Evolutionary conservation across 2,888 invertebrate species (phyloP).

Genomic region (Cremastinae sp.): DNA sequence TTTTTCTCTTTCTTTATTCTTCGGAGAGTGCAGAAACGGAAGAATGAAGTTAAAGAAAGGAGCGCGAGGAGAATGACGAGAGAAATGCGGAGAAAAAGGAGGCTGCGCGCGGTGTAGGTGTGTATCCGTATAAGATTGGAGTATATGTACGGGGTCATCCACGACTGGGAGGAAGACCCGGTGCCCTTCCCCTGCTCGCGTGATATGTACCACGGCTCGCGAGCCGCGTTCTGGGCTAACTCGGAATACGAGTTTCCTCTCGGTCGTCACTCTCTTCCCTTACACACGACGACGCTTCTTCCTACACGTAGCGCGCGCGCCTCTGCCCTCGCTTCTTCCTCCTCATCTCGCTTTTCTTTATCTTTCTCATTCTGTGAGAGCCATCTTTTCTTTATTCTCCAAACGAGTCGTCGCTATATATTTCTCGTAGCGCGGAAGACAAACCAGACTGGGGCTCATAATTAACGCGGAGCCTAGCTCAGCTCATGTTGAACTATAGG

Average conservation of each 20-base stretch:
- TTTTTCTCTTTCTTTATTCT: too few relatives aligned
- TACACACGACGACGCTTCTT: conserved; percentile 10
- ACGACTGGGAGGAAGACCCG: conserved; percentile 42
- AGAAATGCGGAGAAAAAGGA: conserved; percentile 43
- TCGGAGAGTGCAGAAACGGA: too few relatives aligned
- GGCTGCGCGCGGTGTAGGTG: conserved; percentile 39
- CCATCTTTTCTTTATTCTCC: conserved; percentile 32
- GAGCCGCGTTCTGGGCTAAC: conserved; percentile 50
- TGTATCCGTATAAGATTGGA: conserved; percentile 28
- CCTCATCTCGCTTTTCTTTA: conserved; percentile 21
- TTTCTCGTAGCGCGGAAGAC: conserved; percentile 38
- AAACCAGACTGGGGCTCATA: conserved; percentile 47
- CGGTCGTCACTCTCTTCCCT: conserved; percentile 42
- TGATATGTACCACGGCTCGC: conserved; percentile 52
- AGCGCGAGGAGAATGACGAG: conserved; percentile 18
- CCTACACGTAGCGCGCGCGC: conserved; percentile 26
- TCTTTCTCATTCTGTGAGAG: conserved; percentile 23
- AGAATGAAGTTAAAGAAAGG: conserved; percentile 9
- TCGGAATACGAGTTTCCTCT: conserved; percentile 43
- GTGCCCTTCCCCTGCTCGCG: conserved; percentile 18
- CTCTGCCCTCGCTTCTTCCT: conserved; percentile 15
- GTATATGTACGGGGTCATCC: conserved; percentile 45
- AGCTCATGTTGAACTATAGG: background rate
- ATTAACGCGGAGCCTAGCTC: conserved; percentile 50
- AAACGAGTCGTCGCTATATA: conserved; percentile 31